Evolutionary conservation across 2,888 invertebrate genomes (phyloP).

Genomic region (Limnephilus lunatus): DNA sequence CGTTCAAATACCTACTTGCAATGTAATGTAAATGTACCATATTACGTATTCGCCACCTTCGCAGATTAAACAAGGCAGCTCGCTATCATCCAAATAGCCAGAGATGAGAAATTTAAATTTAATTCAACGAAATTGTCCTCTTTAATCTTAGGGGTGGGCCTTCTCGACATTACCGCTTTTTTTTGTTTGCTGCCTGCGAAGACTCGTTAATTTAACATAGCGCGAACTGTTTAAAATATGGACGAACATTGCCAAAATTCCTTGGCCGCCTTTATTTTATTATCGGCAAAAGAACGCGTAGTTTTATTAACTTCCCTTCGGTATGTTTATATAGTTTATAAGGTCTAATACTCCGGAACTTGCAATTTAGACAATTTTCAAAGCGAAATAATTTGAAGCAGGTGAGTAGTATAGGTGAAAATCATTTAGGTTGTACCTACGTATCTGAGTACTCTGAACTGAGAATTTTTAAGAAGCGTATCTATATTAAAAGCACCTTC

Average conservation of each 20-base stretch:
- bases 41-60: background rate
- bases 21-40: background rate
- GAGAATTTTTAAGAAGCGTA: too few relatives aligned
- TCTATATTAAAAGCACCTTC: too few relatives aligned
- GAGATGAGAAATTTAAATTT: slow-evolving; percentile 58
- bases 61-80: background rate
- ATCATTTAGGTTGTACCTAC: too few relatives aligned
- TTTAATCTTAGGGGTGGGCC: slow-evolving; percentile 55
- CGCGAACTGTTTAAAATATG: slow-evolving; percentile 57
- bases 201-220: slow-evolving; percentile 61
- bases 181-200: slow-evolving; percentile 47
- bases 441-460: too few relatives aligned
- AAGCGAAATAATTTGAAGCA: too few relatives aligned
- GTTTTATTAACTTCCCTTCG: background rate
- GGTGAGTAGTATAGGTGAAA: too few relatives aligned
- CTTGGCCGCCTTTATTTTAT: slow-evolving; percentile 37
- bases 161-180: slow-evolving; percentile 42
- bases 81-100: background rate
- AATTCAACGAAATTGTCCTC: slow-evolving; percentile 53
- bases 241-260: slow-evolving; percentile 57
- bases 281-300: background rate
- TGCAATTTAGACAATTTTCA: too few relatives aligned
- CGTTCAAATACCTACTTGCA: background rate
- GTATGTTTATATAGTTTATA: background rate
- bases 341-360: too few relatives aligned